Evolutionary conservation across 2,113 vertebrate genomes (phyloP).

Genomic region (Charina bottae): DNA sequence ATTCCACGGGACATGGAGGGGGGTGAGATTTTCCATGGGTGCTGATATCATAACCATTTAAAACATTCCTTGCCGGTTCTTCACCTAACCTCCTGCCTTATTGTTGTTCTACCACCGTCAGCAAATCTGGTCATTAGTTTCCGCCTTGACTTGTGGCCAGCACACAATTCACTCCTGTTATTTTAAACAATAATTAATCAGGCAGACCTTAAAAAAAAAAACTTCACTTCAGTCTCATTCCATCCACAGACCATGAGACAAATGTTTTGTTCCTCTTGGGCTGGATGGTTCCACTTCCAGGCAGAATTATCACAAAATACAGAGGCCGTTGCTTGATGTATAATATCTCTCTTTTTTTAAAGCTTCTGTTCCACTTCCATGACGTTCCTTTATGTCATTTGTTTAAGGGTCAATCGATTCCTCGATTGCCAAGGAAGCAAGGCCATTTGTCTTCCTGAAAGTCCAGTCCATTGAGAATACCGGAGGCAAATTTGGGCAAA

Average conservation of each 20-base stretch:
- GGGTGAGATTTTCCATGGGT: background rate
- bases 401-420: background rate
- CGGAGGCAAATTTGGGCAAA: background rate
- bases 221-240: background rate
- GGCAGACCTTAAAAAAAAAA: background rate
- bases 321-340: background rate
- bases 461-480: background rate
- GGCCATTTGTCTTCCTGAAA: background rate
- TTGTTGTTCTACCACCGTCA: background rate
- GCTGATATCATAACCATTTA: background rate
- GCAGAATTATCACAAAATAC: background rate
- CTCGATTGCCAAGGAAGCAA: background rate
- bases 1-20: background rate
- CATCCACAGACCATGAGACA: background rate
- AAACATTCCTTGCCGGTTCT: background rate
- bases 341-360: background rate
- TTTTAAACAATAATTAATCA: slow-evolving; percentile 36
- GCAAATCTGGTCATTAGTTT: background rate
- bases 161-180: background rate
- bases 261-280: background rate
- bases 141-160: background rate
- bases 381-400: background rate
- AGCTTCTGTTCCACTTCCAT: background rate
- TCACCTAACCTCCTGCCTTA: background rate
- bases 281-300: background rate